Percentiles rank a stretch among this genome's conserved stretches.
Conservation (phyloP, 1,140 invertebrate species). For the Diprion similis region DNA sequence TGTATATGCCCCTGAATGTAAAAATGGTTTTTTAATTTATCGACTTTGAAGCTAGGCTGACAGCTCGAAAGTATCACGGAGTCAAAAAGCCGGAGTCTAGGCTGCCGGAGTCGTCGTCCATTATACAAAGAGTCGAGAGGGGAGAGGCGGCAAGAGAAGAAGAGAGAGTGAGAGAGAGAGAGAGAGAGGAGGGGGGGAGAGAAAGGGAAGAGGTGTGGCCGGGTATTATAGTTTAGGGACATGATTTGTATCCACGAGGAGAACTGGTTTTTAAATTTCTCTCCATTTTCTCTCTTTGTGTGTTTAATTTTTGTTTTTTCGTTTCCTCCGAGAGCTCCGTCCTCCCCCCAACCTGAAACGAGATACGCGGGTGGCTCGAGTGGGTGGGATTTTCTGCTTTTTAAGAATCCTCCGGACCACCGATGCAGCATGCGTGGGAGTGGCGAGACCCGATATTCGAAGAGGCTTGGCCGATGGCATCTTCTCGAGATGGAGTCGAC, state of each 20-base stretch:
- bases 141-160: too few species aligned
- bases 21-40: constrained; percentile 5
- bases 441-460: not conserved
- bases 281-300: too few species aligned
- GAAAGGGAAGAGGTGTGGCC: not conserved
- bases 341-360: not conserved
- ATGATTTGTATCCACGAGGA: not conserved
- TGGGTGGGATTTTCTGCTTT: not conserved
- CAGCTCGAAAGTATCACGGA: not conserved
- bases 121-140: not conserved
- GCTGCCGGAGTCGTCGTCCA: not conserved
- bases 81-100: too few species aligned
- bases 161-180: not conserved
- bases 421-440: constrained; percentile 2
- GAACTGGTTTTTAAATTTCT: not conserved
- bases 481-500: not conserved
- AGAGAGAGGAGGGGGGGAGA: not conserved
- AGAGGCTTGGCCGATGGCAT: too few species aligned
- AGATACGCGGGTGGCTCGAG: not conserved
- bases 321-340: not conserved
- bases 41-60: not conserved
- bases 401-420: not conserved
- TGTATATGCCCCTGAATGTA: not conserved
- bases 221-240: not conserved
- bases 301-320: not conserved